phyloP scores from a whole-genome alignment of 2,113 vertebrate species.

The Albula goreensis region DNA sequence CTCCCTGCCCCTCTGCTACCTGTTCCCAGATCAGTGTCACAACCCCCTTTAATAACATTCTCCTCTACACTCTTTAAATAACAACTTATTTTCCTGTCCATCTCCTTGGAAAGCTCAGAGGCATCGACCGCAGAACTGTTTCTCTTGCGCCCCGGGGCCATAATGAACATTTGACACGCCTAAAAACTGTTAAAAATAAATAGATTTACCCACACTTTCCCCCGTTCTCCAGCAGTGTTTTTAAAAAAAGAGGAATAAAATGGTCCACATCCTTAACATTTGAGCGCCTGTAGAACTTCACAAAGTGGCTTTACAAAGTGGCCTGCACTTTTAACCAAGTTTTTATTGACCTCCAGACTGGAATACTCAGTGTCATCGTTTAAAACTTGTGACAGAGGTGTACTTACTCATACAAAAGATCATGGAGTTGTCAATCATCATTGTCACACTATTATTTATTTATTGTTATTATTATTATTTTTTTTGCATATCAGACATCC shows the following conservation, averaged over 20 bases:
- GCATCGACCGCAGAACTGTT: constrained; percentile 28
- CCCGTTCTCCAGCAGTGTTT: background rate
- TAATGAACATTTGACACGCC: constrained; percentile 46
- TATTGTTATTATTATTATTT: too few species aligned
- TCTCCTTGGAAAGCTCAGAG: background rate
- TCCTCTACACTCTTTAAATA: constrained; percentile 35
- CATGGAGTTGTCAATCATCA: too few species aligned
- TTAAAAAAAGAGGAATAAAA: background rate
- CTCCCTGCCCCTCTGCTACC: background rate
- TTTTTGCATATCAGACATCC: too few species aligned
- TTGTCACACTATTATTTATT: too few species aligned
- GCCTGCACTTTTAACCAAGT: background rate
- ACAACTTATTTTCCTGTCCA: background rate
- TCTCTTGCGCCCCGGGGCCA: constrained; percentile 31
- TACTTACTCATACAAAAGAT: background rate
- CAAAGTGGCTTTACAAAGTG: background rate
- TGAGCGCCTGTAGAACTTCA: background rate
- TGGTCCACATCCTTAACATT: background rate
- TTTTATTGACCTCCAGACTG: background rate
- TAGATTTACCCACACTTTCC: background rate
- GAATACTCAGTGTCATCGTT: background rate
- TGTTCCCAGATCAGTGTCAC: background rate
- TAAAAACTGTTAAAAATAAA: constrained; percentile 32
- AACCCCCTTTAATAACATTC: constrained; percentile 6
- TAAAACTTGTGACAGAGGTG: background rate